These are phyloP conservation scores for Helicoverpa assulta DNA, from an alignment of 2,888 invertebrate species.

Conservation along the genomic window DNA sequence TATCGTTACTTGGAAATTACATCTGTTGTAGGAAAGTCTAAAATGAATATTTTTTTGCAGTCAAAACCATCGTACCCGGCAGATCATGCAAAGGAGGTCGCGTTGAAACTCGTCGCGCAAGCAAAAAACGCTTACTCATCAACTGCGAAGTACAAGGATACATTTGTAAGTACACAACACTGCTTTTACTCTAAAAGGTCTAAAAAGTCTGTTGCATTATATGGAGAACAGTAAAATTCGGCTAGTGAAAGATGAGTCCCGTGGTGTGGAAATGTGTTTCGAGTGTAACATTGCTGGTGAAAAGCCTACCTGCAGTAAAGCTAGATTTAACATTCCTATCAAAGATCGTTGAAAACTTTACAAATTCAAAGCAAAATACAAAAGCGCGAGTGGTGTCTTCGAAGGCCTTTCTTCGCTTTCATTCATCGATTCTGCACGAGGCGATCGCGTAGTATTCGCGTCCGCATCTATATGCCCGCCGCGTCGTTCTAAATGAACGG, in stretches of 20 bases:
- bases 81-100: slow-evolving; percentile 73
- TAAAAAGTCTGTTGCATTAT: not conserved
- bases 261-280: too few species aligned
- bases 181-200: slow-evolving; percentile 56
- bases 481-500: slow-evolving; percentile 88
- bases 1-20: too few species aligned
- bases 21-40: not conserved
- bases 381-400: slow-evolving; percentile 41
- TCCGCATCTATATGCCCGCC: slow-evolving; percentile 86
- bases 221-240: not conserved
- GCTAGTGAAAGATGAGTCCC: not conserved
- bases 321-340: not conserved
- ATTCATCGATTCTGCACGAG: slow-evolving; percentile 78
- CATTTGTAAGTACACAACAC: slow-evolving; percentile 80
- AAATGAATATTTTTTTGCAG: slow-evolving; percentile 72
- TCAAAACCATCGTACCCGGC: slow-evolving; percentile 73
- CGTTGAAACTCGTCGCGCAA: slow-evolving; percentile 69
- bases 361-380: slow-evolving; percentile 25
- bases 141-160: slow-evolving; percentile 78
- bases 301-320: not conserved
- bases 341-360: slow-evolving; percentile 8
- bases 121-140: slow-evolving; percentile 74
- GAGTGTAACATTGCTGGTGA: not conserved
- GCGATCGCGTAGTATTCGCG: slow-evolving; percentile 80
- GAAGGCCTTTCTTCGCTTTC: slow-evolving; percentile 79